Percentiles rank a stretch among this genome's conserved stretches.
Evolutionary conservation across 2,888 invertebrate genomes (phyloP).

Genomic region (Noctua pronuba): DNA sequence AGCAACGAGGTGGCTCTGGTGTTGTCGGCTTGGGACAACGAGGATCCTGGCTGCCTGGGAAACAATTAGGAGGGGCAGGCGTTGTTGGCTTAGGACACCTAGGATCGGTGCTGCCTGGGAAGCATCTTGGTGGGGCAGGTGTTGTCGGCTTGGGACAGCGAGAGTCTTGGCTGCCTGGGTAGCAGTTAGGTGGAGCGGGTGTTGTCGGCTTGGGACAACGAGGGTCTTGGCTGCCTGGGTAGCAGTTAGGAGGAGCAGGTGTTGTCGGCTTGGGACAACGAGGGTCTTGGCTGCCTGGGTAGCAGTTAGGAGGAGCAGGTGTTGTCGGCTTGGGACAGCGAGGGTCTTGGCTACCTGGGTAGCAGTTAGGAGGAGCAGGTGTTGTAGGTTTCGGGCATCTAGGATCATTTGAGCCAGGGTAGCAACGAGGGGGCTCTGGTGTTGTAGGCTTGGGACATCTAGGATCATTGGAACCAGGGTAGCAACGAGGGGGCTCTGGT

Average conservation of each 20-base stretch:
- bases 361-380: not conserved
- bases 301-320: not conserved
- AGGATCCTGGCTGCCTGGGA: slow-evolving; percentile 75
- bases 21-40: slow-evolving; percentile 76
- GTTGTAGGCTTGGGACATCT: slow-evolving; percentile 72
- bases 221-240: slow-evolving; percentile 69
- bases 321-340: slow-evolving; percentile 68
- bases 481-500: slow-evolving; percentile 61
- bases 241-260: slow-evolving; percentile 57
- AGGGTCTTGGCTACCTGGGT: slow-evolving; percentile 43
- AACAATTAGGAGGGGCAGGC: slow-evolving; percentile 69
- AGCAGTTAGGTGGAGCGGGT: slow-evolving; percentile 67
- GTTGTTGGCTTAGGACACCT: slow-evolving; percentile 74
- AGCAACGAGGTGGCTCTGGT: slow-evolving; percentile 74
- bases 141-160: slow-evolving; percentile 71
- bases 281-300: not conserved
- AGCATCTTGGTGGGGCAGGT: slow-evolving; percentile 67
- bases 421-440: slow-evolving; percentile 67
- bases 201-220: slow-evolving; percentile 72
- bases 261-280: not conserved
- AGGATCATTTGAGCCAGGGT: slow-evolving; percentile 63
- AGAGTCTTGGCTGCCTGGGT: slow-evolving; percentile 68
- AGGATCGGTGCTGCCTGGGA: slow-evolving; percentile 73
- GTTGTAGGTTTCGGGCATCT: slow-evolving; percentile 65
- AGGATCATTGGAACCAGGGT: slow-evolving; percentile 69